A percentile compares a stretch with the other conserved stretches of the same genome.
Evolutionary conservation across 2,113 vertebrate genomes (phyloP).

Genomic region (Raja brachyura): DNA sequence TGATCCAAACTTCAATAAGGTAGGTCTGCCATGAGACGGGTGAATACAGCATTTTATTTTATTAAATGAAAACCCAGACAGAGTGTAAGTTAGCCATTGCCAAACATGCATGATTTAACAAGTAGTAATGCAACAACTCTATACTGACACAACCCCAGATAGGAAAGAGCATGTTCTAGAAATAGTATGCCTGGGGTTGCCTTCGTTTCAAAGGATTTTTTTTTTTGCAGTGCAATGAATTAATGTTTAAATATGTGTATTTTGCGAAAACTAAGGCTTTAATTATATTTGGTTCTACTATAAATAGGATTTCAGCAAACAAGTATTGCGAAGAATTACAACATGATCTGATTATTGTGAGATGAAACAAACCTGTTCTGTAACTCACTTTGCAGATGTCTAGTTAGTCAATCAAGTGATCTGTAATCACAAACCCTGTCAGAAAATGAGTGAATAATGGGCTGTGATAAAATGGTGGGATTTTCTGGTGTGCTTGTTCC

Average conservation of each 20-base stretch:
- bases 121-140: neutral
- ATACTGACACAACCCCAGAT: no score
- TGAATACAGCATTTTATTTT: neutral
- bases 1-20: neutral
- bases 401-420: conserved; percentile 98
- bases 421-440: conserved; percentile 94
- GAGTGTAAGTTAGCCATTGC: neutral
- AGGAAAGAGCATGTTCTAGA: neutral
- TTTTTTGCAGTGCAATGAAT: conserved; percentile 41
- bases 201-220: neutral
- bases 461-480: conserved; percentile 73
- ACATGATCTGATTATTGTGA: conserved; percentile 60
- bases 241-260: conserved; percentile 46
- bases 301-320: conserved; percentile 60
- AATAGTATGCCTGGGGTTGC: neutral
- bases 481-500: conserved; percentile 82
- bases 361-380: conserved; percentile 68
- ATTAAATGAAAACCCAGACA: neutral
- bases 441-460: conserved; percentile 90
- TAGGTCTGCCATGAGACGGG: neutral
- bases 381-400: conserved; percentile 84
- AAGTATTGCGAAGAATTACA: conserved; percentile 59
- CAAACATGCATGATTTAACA: neutral
- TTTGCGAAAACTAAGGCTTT: conserved; percentile 50
- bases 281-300: conserved; percentile 62